Conservation (phyloP, 2,797 vertebrate genomes). For the Geotrypetes seraphini region DNA sequence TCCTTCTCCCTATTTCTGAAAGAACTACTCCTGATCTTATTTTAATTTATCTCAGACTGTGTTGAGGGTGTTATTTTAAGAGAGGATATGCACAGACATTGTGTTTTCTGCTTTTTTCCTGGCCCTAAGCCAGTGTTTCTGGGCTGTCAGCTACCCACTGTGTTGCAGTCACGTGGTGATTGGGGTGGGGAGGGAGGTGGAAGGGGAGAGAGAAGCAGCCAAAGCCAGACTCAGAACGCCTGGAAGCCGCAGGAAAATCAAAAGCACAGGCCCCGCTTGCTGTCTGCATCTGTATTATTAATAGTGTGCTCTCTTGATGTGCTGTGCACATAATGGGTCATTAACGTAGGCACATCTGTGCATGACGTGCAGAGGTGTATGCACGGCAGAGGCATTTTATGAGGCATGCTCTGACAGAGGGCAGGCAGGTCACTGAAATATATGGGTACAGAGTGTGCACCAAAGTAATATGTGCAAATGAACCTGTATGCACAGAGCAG, state of each 20-base stretch:
- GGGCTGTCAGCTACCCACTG: slow-evolving; percentile 53
- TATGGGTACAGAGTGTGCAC: too few relatives aligned
- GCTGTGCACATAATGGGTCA: slow-evolving; percentile 41
- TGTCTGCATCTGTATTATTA: slow-evolving; percentile 53
- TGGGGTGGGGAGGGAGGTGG: slow-evolving; percentile 22
- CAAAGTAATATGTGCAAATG: too few relatives aligned
- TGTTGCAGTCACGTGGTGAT: slow-evolving; percentile 51
- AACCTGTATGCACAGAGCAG: too few relatives aligned
- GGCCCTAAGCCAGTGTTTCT: slow-evolving; percentile 60
- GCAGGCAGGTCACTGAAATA: too few relatives aligned
- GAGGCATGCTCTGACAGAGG: too few relatives aligned
- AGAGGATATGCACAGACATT: slow-evolving; percentile 55
- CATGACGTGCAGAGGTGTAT: slow-evolving; percentile 10
- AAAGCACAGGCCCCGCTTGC: slow-evolving; percentile 39
- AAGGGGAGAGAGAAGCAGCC: slow-evolving; percentile 6
- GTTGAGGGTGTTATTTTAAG: slow-evolving; percentile 58
- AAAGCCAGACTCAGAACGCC: slow-evolving; percentile 39
- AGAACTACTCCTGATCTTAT: slow-evolving; percentile 41
- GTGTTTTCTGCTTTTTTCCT: slow-evolving; percentile 74
- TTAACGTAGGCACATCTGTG: slow-evolving; percentile 37
- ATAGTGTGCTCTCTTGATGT: slow-evolving; percentile 37
- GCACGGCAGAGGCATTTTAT: too few relatives aligned
- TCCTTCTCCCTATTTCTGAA: slow-evolving; percentile 8
- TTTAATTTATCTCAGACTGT: slow-evolving; percentile 54
- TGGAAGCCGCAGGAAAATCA: slow-evolving; percentile 42